A percentile compares a stretch with the other conserved stretches of the same genome.
Conservation (phyloP, 2,888 invertebrate species). For the Listrodromus nycthemerus region DNA sequence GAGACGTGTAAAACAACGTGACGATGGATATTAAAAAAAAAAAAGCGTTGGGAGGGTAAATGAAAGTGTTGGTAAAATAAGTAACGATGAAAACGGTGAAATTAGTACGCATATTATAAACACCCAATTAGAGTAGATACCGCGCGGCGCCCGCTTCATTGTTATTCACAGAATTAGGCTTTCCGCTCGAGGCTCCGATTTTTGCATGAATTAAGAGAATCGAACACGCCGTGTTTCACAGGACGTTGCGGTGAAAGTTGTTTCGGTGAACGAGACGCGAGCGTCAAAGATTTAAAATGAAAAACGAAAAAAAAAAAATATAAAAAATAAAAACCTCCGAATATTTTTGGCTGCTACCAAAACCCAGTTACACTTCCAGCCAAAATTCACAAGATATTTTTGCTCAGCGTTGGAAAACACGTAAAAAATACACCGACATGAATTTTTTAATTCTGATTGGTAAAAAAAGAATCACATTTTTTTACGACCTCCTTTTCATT, state of each 20-base stretch:
- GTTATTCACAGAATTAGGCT: slow-evolving; percentile 24
- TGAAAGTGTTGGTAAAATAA: slow-evolving; percentile 68
- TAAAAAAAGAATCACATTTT: no score
- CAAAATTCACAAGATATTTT: no score
- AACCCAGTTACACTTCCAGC: no score
- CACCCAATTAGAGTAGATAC: not conserved
- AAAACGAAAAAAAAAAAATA: not conserved
- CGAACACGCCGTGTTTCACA: not conserved
- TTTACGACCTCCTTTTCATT: not conserved
- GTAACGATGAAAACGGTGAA: slow-evolving; percentile 46
- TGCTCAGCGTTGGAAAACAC: no score
- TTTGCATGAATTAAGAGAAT: slow-evolving; percentile 20
- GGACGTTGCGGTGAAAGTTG: not conserved
- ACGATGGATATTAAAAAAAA: slow-evolving; percentile 36
- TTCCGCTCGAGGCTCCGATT: slow-evolving; percentile 10
- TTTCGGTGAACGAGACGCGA: not conserved
- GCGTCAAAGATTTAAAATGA: not conserved
- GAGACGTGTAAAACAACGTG: not conserved
- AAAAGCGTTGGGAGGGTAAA: slow-evolving; percentile 69
- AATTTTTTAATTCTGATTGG: not conserved
- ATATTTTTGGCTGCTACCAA: no score
- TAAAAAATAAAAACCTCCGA: no score
- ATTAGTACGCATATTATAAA: not conserved
- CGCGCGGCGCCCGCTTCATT: not conserved
- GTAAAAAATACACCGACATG: no score